Evolutionary conservation across 2,113 vertebrate genomes (phyloP).

Genomic region (Myotis yumanensis): DNA sequence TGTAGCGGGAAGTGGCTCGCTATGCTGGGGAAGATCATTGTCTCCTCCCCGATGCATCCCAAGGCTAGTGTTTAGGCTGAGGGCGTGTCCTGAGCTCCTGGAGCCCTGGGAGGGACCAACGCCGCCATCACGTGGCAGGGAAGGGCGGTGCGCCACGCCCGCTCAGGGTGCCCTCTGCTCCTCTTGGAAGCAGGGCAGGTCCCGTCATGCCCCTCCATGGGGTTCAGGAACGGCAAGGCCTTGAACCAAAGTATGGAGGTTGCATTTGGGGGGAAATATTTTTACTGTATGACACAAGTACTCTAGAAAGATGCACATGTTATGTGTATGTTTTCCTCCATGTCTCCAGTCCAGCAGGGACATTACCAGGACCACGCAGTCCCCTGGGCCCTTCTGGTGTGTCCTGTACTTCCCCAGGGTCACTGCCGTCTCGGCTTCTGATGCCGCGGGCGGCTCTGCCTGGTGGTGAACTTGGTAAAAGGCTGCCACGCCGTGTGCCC

Average conservation of each 20-base stretch:
- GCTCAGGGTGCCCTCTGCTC: not conserved
- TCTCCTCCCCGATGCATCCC: no score
- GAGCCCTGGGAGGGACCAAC: not conserved
- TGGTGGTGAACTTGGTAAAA: not conserved
- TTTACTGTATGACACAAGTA: accelerated
- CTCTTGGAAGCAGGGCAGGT: not conserved
- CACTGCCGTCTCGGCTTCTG: not conserved
- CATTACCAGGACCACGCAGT: no score
- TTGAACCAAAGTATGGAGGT: not conserved
- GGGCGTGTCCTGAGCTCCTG: not conserved
- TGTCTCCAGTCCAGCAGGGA: not conserved
- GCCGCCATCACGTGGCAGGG: accelerated
- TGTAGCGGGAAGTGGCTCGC: no score
- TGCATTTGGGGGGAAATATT: not conserved
- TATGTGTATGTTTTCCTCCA: accelerated
- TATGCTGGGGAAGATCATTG: not conserved
- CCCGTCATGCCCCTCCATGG: not conserved
- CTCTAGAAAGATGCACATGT: no score
- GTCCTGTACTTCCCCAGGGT: not conserved
- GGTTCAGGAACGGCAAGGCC: not conserved
- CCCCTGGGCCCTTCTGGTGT: no score
- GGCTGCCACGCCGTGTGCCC: accelerated
- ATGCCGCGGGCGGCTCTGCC: not conserved
- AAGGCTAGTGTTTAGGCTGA: not conserved
- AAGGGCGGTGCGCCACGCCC: no score